Conservation (phyloP, 1,140 invertebrate genomes). For the Euura lappo region DNA sequence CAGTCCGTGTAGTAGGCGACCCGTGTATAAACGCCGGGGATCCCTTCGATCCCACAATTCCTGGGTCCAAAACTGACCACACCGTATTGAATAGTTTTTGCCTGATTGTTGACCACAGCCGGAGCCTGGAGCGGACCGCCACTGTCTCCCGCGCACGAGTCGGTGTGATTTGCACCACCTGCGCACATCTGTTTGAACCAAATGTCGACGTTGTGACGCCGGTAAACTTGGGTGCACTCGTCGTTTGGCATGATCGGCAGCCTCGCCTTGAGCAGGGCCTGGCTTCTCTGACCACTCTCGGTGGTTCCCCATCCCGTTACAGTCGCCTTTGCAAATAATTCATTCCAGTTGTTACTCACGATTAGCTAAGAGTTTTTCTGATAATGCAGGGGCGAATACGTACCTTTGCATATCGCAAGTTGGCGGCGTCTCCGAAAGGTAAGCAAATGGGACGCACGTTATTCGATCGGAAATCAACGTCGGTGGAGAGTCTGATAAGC, state of each 20-base stretch:
- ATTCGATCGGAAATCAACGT: conserved; percentile 59
- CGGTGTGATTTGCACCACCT: conserved; percentile 59
- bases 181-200: conserved; percentile 66
- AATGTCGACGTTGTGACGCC: conserved; percentile 34
- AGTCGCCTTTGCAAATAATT: conserved; percentile 21
- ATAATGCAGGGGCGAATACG: not conserved
- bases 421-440: conserved; percentile 52
- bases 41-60: conserved; percentile 59
- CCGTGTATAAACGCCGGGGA: conserved; percentile 70
- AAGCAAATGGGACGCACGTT: conserved; percentile 66
- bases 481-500: conserved; percentile 62
- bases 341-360: not conserved
- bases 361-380: conserved; percentile 1
- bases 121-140: conserved; percentile 60
- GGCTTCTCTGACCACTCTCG: conserved; percentile 53
- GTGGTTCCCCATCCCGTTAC: conserved; percentile 70
- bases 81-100: conserved; percentile 56
- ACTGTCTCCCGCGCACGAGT: conserved; percentile 59
- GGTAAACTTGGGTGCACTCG: conserved; percentile 57
- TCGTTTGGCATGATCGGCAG: conserved; percentile 55
- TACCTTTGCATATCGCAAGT: conserved; percentile 36
- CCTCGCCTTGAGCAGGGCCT: conserved; percentile 60
- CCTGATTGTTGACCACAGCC: conserved; percentile 35
- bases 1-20: conserved; percentile 69
- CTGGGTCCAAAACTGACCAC: conserved; percentile 63